These are phyloP conservation scores for Aradus depressus DNA, from an alignment of 2,888 invertebrate species.

Conservation along the genomic window DNA sequence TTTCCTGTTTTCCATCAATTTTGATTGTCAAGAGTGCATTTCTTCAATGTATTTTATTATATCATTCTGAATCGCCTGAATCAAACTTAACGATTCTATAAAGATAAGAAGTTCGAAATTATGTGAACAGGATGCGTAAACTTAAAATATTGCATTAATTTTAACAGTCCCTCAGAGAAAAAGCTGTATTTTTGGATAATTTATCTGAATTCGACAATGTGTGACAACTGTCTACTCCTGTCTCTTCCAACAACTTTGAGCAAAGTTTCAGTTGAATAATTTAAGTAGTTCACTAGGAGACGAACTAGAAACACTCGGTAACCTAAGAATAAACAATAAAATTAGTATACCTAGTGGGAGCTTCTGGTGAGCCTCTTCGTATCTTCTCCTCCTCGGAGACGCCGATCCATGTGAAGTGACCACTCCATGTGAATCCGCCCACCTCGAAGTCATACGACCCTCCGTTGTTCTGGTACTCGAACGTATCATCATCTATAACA, in stretches of 20 bases:
- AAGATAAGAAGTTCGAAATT: too few species aligned
- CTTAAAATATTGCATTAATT: too few species aligned
- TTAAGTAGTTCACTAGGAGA: not conserved
- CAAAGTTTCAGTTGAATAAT: not conserved
- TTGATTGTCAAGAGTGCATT: too few species aligned
- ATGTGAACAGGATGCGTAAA: too few species aligned
- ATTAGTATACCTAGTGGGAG: conserved; percentile 49
- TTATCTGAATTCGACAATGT: not conserved
- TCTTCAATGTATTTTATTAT: too few species aligned
- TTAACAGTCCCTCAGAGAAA: too few species aligned
- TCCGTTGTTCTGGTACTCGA: conserved; percentile 55
- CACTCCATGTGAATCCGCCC: conserved; percentile 76
- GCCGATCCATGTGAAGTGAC: conserved; percentile 88
- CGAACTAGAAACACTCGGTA: too few species aligned
- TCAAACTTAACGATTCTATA: too few species aligned
- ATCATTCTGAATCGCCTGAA: too few species aligned
- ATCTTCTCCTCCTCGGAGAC: conserved; percentile 54
- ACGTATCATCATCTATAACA: conserved; percentile 69
- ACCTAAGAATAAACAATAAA: not conserved
- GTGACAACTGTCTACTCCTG: not conserved
- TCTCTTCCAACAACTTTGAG: not conserved
- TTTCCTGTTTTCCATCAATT: too few species aligned
- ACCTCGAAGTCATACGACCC: conserved; percentile 42
- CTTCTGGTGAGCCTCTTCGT: conserved; percentile 46
- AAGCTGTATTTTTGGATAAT: not conserved